Base-by-base conservation (phyloP, 2,797 vertebrate genomes). In the Microctenopoma stevenorrisi region DNA sequence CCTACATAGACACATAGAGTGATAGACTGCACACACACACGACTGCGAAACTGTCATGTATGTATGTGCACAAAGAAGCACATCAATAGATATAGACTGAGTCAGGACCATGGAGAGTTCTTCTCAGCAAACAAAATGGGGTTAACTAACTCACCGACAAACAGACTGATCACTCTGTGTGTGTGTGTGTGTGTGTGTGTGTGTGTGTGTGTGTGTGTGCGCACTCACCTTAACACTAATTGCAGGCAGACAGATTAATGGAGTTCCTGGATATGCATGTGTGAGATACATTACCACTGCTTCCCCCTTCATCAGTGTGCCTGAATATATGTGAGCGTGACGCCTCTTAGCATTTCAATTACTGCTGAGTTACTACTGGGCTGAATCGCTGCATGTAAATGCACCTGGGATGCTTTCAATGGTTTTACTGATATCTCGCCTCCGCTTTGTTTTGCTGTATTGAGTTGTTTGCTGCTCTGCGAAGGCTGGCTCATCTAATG, bases 81-180 rank as follows among this genome's bases (percentile, higher is more conserved):
- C 52, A 82, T 79, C 80, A 57, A 57, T 81, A 63, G 16, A 33
- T 55, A 48, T 1, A 68, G 71, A 83, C 79, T 75, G 78, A 78
- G 35, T 42, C 14, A 46, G 49, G 37, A 44, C 47, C 33, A 2
- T 5, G 12, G 67, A 74, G 68, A 71, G 44, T 18, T 18, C 18
- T 69, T 79, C 64, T 74, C 75, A 62, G 66, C 60, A 64, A 69
- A 74, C 60, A 40, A 51, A 73, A 84, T 68, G 67, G 74, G 74
- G 69, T 77, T 74, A 78, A 81, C 74, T 47, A 63, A 76, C 25
- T 63, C 50, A 54, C 49, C 74, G 73, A 71, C 67, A 67, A 49
- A 70, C 30, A 13, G 61, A 79, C 64, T 65, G 72, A 76, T 49
- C 49, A 46, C 12, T 33, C 4, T 33, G 30, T 4, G 30, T 56